These are phyloP conservation scores for Trachymyrmex cornetzi DNA, from an alignment of 1,140 invertebrate genomes.

Conservation along the genomic window DNA sequence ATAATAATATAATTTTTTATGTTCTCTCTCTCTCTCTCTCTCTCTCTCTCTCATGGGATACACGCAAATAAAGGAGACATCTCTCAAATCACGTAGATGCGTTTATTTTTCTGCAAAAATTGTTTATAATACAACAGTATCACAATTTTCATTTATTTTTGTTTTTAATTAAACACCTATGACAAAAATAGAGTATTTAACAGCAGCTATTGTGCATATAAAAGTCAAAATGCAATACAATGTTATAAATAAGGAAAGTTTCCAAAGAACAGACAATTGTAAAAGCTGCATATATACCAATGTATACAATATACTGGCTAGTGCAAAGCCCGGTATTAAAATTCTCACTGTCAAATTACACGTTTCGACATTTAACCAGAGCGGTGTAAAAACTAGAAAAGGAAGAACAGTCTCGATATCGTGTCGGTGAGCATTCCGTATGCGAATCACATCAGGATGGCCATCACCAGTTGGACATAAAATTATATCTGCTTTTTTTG, in stretches of 20 bases:
- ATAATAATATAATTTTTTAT: conserved; percentile 1
- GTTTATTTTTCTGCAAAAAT: background rate
- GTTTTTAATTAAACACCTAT: background rate
- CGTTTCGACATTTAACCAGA: conserved; percentile 78
- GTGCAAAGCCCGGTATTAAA: conserved; percentile 72
- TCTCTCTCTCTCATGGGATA: background rate
- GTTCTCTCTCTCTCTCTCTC: too few relatives aligned
- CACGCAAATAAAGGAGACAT: background rate
- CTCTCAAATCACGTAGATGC: background rate
- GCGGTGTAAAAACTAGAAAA: conserved; percentile 75
- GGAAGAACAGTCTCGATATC: conserved; percentile 75
- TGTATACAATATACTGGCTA: conserved; percentile 74
- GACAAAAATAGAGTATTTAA: conserved; percentile 3
- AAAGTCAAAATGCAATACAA: conserved; percentile 63
- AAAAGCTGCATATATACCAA: conserved; percentile 73
- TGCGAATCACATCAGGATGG: conserved; percentile 79
- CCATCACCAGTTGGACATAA: conserved; percentile 76
- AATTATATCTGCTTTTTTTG: conserved; percentile 68
- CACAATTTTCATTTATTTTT: background rate
- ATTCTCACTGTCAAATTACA: conserved; percentile 59
- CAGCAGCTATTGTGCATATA: conserved; percentile 45
- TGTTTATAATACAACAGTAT: background rate
- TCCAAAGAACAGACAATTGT: conserved; percentile 31
- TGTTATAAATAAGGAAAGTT: background rate
- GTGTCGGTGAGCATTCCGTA: conserved; percentile 76